Conservation (phyloP, 2,113 vertebrate genomes). For the Prionailurus viverrinus region DNA sequence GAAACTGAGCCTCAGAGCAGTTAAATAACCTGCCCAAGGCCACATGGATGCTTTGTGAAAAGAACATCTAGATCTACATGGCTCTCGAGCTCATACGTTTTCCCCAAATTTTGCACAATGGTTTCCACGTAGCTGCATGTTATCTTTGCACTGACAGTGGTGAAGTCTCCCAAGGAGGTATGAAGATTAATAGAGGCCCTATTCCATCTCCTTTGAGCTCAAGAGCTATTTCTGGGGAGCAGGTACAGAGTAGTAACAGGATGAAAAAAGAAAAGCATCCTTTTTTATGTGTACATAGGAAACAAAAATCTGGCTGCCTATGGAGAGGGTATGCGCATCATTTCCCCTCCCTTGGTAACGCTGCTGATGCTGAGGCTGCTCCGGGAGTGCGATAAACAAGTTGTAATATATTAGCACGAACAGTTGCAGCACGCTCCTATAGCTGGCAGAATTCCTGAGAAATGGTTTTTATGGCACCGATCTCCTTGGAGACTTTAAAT, state of each 20-base stretch:
- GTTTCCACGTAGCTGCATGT: background rate
- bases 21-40: background rate
- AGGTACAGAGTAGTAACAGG: background rate
- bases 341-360: slow-evolving; percentile 74
- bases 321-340: slow-evolving; percentile 53
- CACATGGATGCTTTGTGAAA: background rate
- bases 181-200: background rate
- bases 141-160: background rate
- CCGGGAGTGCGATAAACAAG: slow-evolving; percentile 80
- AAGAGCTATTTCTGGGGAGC: background rate
- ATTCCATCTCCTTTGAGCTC: background rate
- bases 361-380: slow-evolving; percentile 62
- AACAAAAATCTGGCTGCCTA: slow-evolving; percentile 33
- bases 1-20: background rate
- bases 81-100: background rate
- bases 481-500: slow-evolving; percentile 85
- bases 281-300: slow-evolving; percentile 41
- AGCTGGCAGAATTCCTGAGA: slow-evolving; percentile 81
- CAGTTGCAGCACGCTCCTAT: slow-evolving; percentile 66
- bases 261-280: background rate
- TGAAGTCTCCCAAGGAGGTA: background rate
- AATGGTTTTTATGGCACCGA: slow-evolving; percentile 80
- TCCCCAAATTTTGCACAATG: background rate
- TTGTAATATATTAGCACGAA: slow-evolving; percentile 83
- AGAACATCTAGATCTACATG: background rate